Conservation (phyloP, 1,140 invertebrate genomes). For the Drosophila mayri region DNA sequence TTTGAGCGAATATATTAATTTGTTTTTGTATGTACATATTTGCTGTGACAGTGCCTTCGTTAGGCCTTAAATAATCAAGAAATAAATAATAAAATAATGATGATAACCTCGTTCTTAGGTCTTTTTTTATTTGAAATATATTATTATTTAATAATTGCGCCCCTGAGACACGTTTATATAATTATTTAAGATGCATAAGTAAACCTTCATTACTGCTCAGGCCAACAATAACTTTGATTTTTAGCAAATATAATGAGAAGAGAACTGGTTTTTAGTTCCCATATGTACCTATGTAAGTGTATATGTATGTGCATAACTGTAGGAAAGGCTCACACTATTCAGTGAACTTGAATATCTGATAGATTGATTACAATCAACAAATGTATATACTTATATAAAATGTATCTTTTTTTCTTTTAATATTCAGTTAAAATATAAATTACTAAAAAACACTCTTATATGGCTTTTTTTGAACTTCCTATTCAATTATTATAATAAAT, state of each 20-base stretch:
- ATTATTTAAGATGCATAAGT: constrained; percentile 3
- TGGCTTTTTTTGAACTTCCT: no score
- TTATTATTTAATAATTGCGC: neutral
- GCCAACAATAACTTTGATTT: neutral
- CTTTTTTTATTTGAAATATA: neutral
- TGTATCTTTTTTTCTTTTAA: neutral
- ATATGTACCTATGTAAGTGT: neutral
- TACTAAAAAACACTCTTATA: no score
- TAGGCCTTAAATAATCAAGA: neutral
- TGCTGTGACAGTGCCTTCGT: neutral
- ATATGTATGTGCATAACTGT: neutral
- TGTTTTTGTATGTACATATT: constrained; percentile 5
- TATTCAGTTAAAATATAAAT: neutral
- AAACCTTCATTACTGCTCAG: constrained; percentile 7
- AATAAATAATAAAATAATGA: constrained; percentile 1
- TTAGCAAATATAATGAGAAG: constrained; percentile 7
- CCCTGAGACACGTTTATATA: neutral
- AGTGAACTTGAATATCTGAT: constrained; percentile 25
- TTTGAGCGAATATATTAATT: neutral
- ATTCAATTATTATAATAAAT: neutral
- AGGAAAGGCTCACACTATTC: constrained; percentile 2
- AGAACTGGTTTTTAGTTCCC: constrained; percentile 6
- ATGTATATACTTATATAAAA: neutral
- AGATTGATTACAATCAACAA: constrained; percentile 11
- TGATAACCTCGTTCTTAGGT: neutral